phyloP scores from a whole-genome alignment of 2,113 vertebrate species.

The Apus apus region DNA sequence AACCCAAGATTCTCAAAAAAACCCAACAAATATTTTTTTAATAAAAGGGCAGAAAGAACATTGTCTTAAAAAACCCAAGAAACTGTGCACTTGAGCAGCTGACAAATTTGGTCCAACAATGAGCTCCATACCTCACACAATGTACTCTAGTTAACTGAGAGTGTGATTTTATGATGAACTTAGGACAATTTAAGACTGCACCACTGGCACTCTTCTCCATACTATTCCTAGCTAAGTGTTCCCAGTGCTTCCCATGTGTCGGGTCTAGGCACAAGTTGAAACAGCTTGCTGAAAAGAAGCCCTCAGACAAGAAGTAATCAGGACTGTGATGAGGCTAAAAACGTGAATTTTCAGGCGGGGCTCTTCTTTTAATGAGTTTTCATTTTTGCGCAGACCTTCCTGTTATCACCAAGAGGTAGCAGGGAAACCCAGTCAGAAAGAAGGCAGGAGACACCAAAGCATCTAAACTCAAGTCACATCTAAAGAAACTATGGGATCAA shows the following conservation, averaged over 20 bases:
- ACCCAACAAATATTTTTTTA: neutral
- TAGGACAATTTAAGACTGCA: constrained; percentile 26
- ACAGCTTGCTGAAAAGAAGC: neutral
- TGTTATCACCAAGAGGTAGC: neutral
- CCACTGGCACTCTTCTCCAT: constrained; percentile 11
- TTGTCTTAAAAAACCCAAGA: neutral
- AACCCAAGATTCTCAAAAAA: neutral
- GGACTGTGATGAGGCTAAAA: neutral
- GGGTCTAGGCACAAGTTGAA: neutral
- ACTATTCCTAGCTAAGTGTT: constrained; percentile 10
- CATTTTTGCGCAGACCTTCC: neutral
- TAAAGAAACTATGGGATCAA: neutral
- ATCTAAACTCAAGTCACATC: neutral
- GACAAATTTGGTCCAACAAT: neutral
- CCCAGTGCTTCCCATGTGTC: constrained; percentile 11
- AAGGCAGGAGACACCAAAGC: neutral
- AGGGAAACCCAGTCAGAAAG: neutral
- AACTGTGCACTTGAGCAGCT: neutral
- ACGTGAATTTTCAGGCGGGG: neutral
- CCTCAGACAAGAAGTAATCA: neutral
- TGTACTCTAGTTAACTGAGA: neutral
- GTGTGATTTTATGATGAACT: constrained; percentile 33
- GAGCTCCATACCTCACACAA: constrained; percentile 15
- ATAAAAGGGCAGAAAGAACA: neutral
- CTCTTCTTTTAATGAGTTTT: neutral